Evolutionary conservation across 64 coral and sea anemone species (phyloP), one percentile per base, ranked within the genome.

Genomic region (Pocillopora damicornis): DNA sequence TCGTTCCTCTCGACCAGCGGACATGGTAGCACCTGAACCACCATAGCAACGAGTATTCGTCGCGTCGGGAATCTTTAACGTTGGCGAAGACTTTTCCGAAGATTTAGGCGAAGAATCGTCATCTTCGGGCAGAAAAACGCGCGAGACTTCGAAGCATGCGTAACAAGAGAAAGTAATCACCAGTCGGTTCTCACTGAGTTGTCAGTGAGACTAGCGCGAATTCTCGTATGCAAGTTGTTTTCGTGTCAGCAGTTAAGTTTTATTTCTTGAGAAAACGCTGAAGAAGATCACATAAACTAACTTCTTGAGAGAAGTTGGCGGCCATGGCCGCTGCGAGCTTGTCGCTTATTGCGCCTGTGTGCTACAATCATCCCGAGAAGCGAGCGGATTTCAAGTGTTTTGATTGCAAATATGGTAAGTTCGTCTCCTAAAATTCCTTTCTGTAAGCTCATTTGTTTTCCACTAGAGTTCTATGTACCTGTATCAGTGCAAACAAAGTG

Each of bases 141-240:
- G 80, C 80, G 80, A 83, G 80, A 83, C 63, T 83, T 83, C 63
- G 80, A 82, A 65, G 61, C 79, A 37, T 82, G 79, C 60, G 61
- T 61, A 63, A 45, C 2, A 15, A 56, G 56, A 60, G 45, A 60
- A 12, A 60, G 30, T 7, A 61, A 80, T 61, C 59, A 61, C 60
- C 61, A 22, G 58, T 20, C 22, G 56, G 23, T 80, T 14, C 8
- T 15, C 16, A 67, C 1, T 18, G 63, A 30, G 57, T 51, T 51
- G 42, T 51, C 42, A 51, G 4, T 68, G 12, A 22, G 9, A 38
- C 15, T 20, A 51, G 9, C 11, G 67, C n/a, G 10, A 23, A 23
- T 63, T 15, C 16, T 63, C 61, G 16, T 13, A 63, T 13, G 13
- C 4, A 11, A 2, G 61, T 63, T 7, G 3, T 13, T 63, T 63